These are phyloP conservation scores for Agapornis roseicollis DNA, from an alignment of 2,113 vertebrate species.

Conservation along the genomic window DNA sequence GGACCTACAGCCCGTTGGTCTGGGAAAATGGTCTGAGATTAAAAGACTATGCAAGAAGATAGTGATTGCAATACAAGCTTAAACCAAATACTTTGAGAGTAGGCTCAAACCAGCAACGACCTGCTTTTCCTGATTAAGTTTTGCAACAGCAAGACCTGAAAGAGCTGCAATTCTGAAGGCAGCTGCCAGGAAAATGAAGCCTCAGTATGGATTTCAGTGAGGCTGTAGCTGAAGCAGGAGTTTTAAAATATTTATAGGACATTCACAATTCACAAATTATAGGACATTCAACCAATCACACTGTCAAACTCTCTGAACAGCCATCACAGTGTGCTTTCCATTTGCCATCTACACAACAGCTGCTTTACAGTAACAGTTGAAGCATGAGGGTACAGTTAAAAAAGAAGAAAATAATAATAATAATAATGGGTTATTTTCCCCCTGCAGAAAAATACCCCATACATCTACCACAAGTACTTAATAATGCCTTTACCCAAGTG, in stretches of 20 bases:
- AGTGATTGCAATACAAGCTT: neutral
- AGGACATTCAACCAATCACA: neutral
- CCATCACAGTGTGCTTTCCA: neutral
- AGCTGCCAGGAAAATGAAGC: slow-evolving; percentile 18
- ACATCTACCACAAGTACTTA: neutral
- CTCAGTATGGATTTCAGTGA: slow-evolving; percentile 9
- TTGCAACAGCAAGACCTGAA: neutral
- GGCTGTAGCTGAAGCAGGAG: neutral
- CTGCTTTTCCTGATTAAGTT: neutral
- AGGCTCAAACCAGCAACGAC: neutral
- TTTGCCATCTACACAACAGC: neutral
- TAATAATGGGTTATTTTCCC: neutral
- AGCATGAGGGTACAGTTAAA: neutral
- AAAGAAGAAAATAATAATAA: neutral
- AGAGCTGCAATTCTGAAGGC: neutral
- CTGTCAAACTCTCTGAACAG: neutral
- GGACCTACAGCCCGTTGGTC: neutral
- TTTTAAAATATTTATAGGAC: slow-evolving; percentile 53
- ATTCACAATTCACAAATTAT: slow-evolving; percentile 20
- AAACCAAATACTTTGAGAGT: neutral
- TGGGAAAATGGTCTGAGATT: neutral
- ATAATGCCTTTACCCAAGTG: neutral
- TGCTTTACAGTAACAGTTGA: neutral
- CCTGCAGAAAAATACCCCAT: neutral
- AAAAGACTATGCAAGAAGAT: neutral